Conservation (phyloP, 2,113 vertebrate species). For the chimpanzee (Pan troglodytes) region NHGRI_mPanTro3-v2.1_pri NC_072408.2:57371001-57371500, state of each 20-base stretch:
- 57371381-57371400: background rate
- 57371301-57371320: background rate
- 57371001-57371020: background rate
- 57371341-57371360: background rate
- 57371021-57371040: background rate
- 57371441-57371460: background rate
- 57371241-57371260: background rate
- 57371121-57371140: background rate
- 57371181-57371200: background rate
- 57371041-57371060: background rate
- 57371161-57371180: background rate
- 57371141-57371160: background rate
- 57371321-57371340: background rate
- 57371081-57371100: background rate
- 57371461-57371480: background rate
- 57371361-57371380: background rate
- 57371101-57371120: background rate
- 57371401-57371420: background rate
- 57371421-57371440: background rate
- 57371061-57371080: background rate
- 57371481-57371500: background rate
- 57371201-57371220: background rate
- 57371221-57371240: background rate
- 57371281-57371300: background rate
- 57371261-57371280: background rate